Percentiles rank a stretch among this genome's conserved stretches.
Evolutionary conservation across 2,888 invertebrate genomes (phyloP).

Genomic region (Griposia aprilina): DNA sequence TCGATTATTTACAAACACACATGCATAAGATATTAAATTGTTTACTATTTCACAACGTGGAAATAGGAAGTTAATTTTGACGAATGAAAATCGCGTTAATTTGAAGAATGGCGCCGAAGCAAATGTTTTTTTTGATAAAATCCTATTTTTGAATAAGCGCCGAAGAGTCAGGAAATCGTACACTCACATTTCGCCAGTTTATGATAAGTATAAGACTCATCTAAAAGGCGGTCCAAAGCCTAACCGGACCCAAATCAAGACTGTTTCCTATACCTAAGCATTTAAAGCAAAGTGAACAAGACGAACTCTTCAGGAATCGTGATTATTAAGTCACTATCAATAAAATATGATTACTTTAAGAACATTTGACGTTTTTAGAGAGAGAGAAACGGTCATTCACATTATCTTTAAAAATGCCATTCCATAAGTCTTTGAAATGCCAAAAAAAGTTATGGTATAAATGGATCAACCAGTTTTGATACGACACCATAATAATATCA

Average conservation of each 20-base stretch:
- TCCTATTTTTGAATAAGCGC: neutral
- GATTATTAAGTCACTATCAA: neutral
- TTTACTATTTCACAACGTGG: constrained; percentile 38
- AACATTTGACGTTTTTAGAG: neutral
- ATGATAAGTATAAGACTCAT: neutral
- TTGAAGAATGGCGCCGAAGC: neutral
- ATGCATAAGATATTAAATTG: constrained; percentile 42
- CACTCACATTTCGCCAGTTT: neutral
- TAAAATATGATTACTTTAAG: neutral
- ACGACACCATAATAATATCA: neutral
- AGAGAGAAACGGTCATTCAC: neutral
- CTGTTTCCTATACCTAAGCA: neutral
- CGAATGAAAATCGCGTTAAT: neutral
- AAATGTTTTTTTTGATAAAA: neutral
- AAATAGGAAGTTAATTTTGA: constrained; percentile 32
- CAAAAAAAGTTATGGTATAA: neutral
- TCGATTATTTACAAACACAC: constrained; percentile 59
- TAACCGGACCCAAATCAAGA: neutral
- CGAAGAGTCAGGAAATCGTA: neutral
- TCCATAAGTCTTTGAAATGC: neutral
- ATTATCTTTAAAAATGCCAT: no score
- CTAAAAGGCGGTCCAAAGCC: no score
- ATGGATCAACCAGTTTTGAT: neutral
- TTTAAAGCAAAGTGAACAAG: neutral
- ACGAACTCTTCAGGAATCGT: neutral